phyloP scores from a whole-genome alignment of 1,140 invertebrate genomes.

The Solenopsis invicta region DNA sequence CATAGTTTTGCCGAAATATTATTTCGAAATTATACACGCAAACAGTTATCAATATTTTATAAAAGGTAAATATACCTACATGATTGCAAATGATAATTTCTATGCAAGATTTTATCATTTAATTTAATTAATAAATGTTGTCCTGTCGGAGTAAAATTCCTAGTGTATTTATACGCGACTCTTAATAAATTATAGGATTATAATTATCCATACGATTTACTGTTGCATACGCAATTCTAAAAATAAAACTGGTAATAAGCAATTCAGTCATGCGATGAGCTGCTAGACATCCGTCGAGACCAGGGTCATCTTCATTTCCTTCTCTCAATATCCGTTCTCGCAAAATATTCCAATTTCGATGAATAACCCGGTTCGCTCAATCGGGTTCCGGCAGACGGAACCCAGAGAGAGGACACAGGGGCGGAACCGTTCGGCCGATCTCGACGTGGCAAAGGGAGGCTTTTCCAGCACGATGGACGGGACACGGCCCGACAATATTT shows the following conservation, averaged over 20 bases:
- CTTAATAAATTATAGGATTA: neutral
- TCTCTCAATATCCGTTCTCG: constrained; percentile 58
- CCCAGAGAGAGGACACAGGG: neutral
- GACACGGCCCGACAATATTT: constrained; percentile 72
- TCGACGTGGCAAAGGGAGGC: neutral
- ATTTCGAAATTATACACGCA: too few relatives aligned
- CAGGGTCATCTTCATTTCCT: constrained; percentile 27
- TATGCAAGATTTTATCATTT: too few relatives aligned
- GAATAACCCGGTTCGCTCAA: constrained; percentile 55
- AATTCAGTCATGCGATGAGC: neutral
- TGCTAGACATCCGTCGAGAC: constrained; percentile 24
- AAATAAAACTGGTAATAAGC: neutral
- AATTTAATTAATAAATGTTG: too few relatives aligned
- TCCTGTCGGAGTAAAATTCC: neutral
- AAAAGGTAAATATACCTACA: too few relatives aligned
- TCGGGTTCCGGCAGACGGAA: neutral
- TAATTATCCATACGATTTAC: neutral
- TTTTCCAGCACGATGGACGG: constrained; percentile 2
- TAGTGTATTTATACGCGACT: neutral
- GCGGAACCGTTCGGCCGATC: constrained; percentile 53
- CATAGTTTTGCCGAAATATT: too few relatives aligned
- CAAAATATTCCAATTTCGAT: constrained; percentile 60
- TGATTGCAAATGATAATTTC: too few relatives aligned
- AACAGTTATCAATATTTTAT: too few relatives aligned
- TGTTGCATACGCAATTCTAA: constrained; percentile 14